These are phyloP conservation scores for Amiota mariae DNA, from an alignment of 2,888 invertebrate species.

Conservation along the genomic window DNA sequence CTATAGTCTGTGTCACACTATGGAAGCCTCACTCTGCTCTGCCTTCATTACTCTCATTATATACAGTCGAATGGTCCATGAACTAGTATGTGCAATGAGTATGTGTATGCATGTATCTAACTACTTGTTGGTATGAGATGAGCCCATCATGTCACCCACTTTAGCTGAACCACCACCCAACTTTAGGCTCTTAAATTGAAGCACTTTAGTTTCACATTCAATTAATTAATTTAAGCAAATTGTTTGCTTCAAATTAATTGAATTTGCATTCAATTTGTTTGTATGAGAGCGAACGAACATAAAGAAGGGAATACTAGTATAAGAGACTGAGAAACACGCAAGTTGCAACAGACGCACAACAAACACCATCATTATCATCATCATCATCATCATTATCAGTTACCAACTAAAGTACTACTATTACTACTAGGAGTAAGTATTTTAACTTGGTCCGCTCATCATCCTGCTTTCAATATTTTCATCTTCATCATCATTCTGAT, in stretches of 20 bases:
- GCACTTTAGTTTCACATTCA: conserved; percentile 68
- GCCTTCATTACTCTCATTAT: too few relatives aligned
- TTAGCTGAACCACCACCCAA: not conserved
- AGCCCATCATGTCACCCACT: not conserved
- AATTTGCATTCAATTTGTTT: conserved; percentile 70
- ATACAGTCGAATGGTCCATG: not conserved
- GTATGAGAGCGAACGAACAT: not conserved
- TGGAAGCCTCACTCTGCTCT: conserved; percentile 31
- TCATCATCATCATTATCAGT: not conserved
- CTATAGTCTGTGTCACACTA: too few relatives aligned
- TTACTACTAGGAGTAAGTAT: too few relatives aligned
- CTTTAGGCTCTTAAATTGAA: conserved; percentile 51
- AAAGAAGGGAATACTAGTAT: not conserved
- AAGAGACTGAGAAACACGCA: not conserved
- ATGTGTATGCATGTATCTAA: not conserved
- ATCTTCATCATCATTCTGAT: not conserved
- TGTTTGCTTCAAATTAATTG: conserved; percentile 71
- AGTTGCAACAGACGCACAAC: not conserved
- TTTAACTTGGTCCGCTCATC: not conserved
- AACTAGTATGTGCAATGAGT: not conserved
- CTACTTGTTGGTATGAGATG: too few relatives aligned
- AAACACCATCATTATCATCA: not conserved
- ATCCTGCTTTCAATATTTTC: not conserved
- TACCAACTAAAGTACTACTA: not conserved
- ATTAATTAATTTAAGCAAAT: conserved; percentile 72